Evolutionary conservation across 2,113 vertebrate species (phyloP).

Genomic region (Stegastes partitus): DNA sequence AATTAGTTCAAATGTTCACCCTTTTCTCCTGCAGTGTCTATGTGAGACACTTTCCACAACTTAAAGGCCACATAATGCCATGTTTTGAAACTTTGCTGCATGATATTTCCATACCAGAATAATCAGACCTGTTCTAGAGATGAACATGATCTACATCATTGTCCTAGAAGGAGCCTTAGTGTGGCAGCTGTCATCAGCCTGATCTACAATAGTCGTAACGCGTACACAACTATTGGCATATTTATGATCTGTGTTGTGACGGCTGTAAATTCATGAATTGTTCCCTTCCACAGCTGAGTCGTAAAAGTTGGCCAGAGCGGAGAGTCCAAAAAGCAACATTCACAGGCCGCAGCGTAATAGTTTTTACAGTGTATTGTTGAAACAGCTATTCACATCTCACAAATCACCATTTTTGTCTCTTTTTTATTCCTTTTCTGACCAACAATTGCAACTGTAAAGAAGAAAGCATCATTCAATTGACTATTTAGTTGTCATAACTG

Average conservation of each 20-base stretch:
- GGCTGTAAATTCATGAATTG: slow-evolving; percentile 50
- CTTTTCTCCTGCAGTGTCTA: background rate
- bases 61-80: background rate
- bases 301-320: slow-evolving; percentile 35
- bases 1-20: too few species aligned
- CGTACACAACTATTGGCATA: slow-evolving; percentile 34
- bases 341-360: background rate
- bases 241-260: slow-evolving; percentile 52
- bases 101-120: slow-evolving; percentile 18
- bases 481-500: slow-evolving; percentile 26
- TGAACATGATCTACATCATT: slow-evolving; percentile 9
- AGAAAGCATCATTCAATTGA: slow-evolving; percentile 40
- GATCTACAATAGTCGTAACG: slow-evolving; percentile 25
- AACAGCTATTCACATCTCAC: slow-evolving; percentile 28
- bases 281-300: slow-evolving; percentile 38
- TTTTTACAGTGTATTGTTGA: slow-evolving; percentile 50
- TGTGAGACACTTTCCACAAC: slow-evolving; percentile 10
- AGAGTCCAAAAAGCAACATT: slow-evolving; percentile 31
- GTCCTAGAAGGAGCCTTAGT: slow-evolving; percentile 36
- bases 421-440: background rate
- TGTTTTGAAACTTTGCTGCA: slow-evolving; percentile 15
- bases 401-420: slow-evolving; percentile 41
- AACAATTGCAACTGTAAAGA: slow-evolving; percentile 13
- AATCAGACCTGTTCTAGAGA: slow-evolving; percentile 33
- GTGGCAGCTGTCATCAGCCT: slow-evolving; percentile 44